These are phyloP conservation scores for Jordanella pulchra DNA, from an alignment of 2,797 vertebrate genomes.

Conservation along the genomic window DNA sequence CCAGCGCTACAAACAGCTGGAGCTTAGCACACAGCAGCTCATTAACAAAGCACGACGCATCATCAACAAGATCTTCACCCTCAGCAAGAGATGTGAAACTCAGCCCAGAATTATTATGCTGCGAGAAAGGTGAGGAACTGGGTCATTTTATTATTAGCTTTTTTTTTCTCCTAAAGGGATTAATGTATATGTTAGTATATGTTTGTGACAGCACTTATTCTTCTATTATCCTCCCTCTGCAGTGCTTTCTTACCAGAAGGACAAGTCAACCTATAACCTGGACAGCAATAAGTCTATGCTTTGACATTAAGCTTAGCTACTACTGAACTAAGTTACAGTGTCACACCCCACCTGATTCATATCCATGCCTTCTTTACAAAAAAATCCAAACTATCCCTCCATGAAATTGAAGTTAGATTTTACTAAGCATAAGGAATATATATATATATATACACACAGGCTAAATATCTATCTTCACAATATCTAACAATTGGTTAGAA, in stretches of 20 bases:
- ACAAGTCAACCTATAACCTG: constrained; percentile 70
- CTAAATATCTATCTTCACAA: constrained; percentile 9
- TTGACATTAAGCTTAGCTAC: constrained; percentile 61
- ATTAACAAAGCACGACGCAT: constrained; percentile 90
- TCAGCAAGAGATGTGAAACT: constrained; percentile 93
- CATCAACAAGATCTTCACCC: constrained; percentile 92
- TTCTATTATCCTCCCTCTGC: constrained; percentile 16
- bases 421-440: constrained; percentile 29
- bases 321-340: constrained; percentile 51
- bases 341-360: constrained; percentile 70
- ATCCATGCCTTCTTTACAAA: constrained; percentile 50
- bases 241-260: constrained; percentile 58
- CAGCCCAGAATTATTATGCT: constrained; percentile 90
- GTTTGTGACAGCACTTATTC: constrained; percentile 28
- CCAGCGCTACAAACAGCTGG: constrained; percentile 91
- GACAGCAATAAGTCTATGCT: constrained; percentile 48
- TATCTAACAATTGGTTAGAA: not conserved
- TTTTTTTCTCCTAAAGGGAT: constrained; percentile 22
- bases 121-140: constrained; percentile 88
- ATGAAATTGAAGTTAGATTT: constrained; percentile 68
- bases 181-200: constrained; percentile 7
- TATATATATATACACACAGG: constrained; percentile 1
- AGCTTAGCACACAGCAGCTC: constrained; percentile 87
- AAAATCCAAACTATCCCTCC: constrained; percentile 68
- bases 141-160: constrained; percentile 47